Evolutionary conservation across 2,797 vertebrate genomes (phyloP), one percentile per base, ranked within the genome.

Genomic region (Ptychadena robeensis): DNA sequence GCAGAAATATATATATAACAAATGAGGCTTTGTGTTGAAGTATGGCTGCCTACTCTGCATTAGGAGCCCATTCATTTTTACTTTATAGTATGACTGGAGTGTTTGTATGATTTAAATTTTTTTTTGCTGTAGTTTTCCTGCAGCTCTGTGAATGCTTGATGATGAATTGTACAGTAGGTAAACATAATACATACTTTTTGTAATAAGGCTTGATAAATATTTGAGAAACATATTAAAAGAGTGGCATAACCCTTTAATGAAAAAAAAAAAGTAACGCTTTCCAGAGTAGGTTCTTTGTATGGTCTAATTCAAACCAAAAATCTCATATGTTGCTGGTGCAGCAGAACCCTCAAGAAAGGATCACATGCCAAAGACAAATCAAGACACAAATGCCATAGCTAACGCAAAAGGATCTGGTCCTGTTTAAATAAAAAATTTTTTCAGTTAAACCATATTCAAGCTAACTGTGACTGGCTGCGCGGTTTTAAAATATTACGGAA

Each of bases 111-210:
- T n/a, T n/a, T 53, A 15, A 38, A 25, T 22, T 66, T 34, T 31
- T 48, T 78, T 48, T 22, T 37, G 57, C 57, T 74, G 61, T 27
- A 61, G 72, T 35, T 48, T 78, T 28, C 30, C 75, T 35, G 40
- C 64, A 78, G 40, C 64, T 67, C 44, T 34, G 7, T 48, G 63
- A 78, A 31, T 32, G 61, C 65, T 61, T 66, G 37, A 48, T 10
- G 12, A 65, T 38, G 74, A n/a, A 65, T 65, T 76, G 74, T 77
- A 77, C 28, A 53, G 63, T 15, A 67, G 64, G 9, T 57, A 40
- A 53, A 57, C 38, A 15, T 32, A 57, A 78, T 78, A 18, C n/a
- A 40, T 37, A 37, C 32, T 68, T 68, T 37, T 35, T 68, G 66
- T 9, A n/a, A n/a, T 35, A 11, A 25, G 34, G 9, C n/a, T 22